Evolutionary conservation across 2,113 vertebrate genomes (phyloP), one percentile per base, ranked within the genome.

Genomic region (Bufo gargarizans): DNA sequence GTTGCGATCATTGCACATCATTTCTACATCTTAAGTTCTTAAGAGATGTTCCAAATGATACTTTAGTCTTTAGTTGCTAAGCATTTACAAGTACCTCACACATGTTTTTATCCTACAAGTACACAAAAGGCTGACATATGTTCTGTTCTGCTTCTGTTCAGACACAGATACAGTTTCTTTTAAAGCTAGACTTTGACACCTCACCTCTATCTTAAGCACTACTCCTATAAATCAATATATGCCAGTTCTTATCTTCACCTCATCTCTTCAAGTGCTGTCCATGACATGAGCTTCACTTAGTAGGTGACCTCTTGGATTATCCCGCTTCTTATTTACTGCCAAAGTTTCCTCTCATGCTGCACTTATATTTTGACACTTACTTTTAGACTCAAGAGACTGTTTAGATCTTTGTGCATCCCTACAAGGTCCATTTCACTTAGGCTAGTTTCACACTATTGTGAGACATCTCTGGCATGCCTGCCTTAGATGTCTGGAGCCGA

Each of bases 11-110:
- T 5, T 71, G 69, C 69, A 14, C 11, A 71, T 69, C 11, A 69
- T 69, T 69, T 74, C 71, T 47, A 47, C 43, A 74, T 74, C 71
- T 74, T 74, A 74, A 74, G 43, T 74, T 72, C 69, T 72, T 45
- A 72, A 72, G 69, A 45, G 69, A 72, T 72, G 33, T 45, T 72
- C 49, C 71, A 45, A 8, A 74, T 49, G 45, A 74, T 74, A 74
- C 71, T 74, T 74, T 74, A 74, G 17, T 14, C 45, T 47, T 74
- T 12, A 72, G 4, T 72, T 4, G 71, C n/a, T 74, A 45, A 72
- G 69, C 10, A 72, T 47, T 47, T 47, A 17, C 71, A 47, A 74
- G 71, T 47, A 16, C 3, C 71, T 74, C 16, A 4, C 13, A 45
- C 22, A 10, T 72, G 17, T 16, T 4, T 71, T 47, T 22, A 71